Percentiles rank a stretch among this genome's conserved stretches.
These are phyloP conservation scores for Catocala nupta DNA, from an alignment of 2,888 invertebrate species.

Conservation along the genomic window DNA sequence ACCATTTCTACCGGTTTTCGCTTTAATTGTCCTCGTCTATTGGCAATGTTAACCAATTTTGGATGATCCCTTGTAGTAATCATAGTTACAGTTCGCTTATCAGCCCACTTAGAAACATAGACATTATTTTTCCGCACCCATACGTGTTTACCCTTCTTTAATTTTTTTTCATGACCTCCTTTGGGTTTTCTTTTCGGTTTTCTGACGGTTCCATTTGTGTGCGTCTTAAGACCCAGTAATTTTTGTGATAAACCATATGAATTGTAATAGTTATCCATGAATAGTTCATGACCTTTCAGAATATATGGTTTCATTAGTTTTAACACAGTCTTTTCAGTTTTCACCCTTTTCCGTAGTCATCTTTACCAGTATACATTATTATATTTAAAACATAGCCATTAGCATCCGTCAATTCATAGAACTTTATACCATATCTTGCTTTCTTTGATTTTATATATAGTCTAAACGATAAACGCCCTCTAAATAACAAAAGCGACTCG, in stretches of 20 bases:
- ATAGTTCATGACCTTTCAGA: conserved; percentile 32
- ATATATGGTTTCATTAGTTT: conserved; percentile 25
- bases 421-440: conserved; percentile 30
- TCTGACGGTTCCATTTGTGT: conserved; percentile 44
- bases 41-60: conserved; percentile 1
- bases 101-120: conserved; percentile 55
- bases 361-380: conserved; percentile 20
- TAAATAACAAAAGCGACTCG: conserved; percentile 27
- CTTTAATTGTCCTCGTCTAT: conserved; percentile 5
- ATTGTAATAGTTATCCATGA: conserved; percentile 31
- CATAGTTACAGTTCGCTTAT: conserved; percentile 52
- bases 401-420: conserved; percentile 25
- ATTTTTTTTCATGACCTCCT: conserved; percentile 31
- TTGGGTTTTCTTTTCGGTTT: conserved; percentile 45
- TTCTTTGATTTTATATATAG: conserved; percentile 16
- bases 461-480: conserved; percentile 25
- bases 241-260: conserved; percentile 40
- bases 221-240: conserved; percentile 41
- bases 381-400: conserved; percentile 37
- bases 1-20: not conserved
- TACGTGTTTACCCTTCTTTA: conserved; percentile 53
- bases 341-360: conserved; percentile 12
- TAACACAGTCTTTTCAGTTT: no score
- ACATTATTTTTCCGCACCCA: conserved; percentile 53
- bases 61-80: conserved; percentile 44